A percentile compares a stretch with the other conserved stretches of the same genome.
phyloP scores from a whole-genome alignment of 2,888 invertebrate genomes.

The Zeuzera pyrina region DNA sequence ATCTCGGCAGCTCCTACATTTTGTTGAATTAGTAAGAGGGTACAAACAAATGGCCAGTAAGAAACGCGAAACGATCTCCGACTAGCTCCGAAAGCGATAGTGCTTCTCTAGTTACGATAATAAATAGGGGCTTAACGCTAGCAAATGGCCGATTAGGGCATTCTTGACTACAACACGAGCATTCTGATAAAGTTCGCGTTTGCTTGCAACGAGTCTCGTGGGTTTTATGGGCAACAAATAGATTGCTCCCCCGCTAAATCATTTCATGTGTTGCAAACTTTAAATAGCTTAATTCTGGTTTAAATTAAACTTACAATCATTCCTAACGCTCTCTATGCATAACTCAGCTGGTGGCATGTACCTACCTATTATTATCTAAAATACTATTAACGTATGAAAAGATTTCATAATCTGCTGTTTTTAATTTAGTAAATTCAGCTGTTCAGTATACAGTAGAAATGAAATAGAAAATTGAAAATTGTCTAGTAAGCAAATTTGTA shows the following conservation, averaged over 20 bases:
- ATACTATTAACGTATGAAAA: too few relatives aligned
- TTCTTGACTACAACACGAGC: slow-evolving; percentile 59
- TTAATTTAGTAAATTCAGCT: too few relatives aligned
- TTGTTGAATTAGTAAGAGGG: slow-evolving; percentile 63
- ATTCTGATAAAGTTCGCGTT: slow-evolving; percentile 63
- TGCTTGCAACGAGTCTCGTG: slow-evolving; percentile 50
- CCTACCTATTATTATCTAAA: too few relatives aligned
- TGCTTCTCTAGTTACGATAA: slow-evolving; percentile 61
- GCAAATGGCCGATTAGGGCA: slow-evolving; percentile 62
- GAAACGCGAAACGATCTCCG: slow-evolving; percentile 47
- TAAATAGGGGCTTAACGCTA: slow-evolving; percentile 56
- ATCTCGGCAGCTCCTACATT: slow-evolving; percentile 46
- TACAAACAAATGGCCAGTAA: slow-evolving; percentile 50
- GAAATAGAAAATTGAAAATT: too few relatives aligned
- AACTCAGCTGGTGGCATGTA: too few relatives aligned
- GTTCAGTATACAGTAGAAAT: too few relatives aligned
- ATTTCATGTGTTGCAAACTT: slow-evolving; percentile 22
- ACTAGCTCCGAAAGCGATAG: slow-evolving; percentile 54
- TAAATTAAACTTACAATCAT: too few relatives aligned
- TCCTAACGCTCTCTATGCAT: too few relatives aligned
- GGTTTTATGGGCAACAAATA: slow-evolving; percentile 44
- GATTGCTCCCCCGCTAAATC: slow-evolving; percentile 41
- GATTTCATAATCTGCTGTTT: too few relatives aligned
- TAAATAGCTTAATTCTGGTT: slow-evolving; percentile 6
- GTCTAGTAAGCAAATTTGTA: too few relatives aligned